Evolutionary conservation across 1,140 invertebrate species (phyloP).

Genomic region (Cataglyphis hispanica): DNA sequence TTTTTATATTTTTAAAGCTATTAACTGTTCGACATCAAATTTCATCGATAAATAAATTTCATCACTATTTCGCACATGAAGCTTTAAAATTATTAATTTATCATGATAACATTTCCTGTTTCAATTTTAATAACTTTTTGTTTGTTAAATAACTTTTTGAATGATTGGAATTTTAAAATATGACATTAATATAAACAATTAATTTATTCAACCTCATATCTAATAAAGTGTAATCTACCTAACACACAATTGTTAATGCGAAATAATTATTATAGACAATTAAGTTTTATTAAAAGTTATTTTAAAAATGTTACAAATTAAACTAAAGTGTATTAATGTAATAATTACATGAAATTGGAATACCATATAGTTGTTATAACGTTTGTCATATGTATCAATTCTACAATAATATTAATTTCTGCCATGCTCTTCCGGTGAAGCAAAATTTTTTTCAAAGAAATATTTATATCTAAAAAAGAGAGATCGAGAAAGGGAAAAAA

Average conservation of each 20-base stretch:
- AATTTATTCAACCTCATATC: background rate
- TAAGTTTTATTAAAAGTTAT: background rate
- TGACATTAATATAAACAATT: too few relatives aligned
- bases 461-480: background rate
- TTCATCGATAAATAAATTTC: background rate
- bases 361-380: background rate
- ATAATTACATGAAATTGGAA: background rate
- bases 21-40: background rate
- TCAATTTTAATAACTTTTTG: background rate
- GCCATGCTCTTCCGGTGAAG: background rate
- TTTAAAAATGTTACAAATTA: background rate
- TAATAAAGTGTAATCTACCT: background rate
- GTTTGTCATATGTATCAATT: background rate
- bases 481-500: background rate
- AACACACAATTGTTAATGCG: background rate
- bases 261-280: background rate
- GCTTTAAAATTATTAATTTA: conserved; percentile 13
- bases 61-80: background rate
- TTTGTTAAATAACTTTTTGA: background rate
- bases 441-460: conserved; percentile 14
- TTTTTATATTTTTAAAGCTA: background rate
- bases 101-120: background rate
- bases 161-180: background rate
- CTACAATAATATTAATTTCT: conserved; percentile 1
- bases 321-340: background rate